Conservation (phyloP, 2,888 invertebrate species). For the Heliconius ethilla region DNA sequence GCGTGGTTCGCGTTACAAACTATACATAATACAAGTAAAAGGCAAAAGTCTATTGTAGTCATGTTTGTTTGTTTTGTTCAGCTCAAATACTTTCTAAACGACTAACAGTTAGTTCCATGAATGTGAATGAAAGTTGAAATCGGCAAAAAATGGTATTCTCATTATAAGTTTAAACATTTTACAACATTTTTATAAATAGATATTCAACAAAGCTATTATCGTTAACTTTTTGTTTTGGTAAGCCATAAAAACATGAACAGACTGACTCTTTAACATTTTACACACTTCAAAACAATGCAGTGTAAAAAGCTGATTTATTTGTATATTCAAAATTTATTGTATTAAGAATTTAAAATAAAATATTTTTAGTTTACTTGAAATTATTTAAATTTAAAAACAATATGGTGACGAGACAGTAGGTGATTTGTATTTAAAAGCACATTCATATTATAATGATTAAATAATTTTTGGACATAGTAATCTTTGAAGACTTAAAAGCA, state of each 20-base stretch:
- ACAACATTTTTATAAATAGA: not conserved
- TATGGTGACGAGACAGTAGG: not conserved
- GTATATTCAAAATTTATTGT: not conserved
- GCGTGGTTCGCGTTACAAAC: constrained; percentile 30
- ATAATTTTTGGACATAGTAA: not conserved
- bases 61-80: constrained; percentile 43
- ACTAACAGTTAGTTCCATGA: constrained; percentile 38
- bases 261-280: not conserved
- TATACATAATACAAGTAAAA: constrained; percentile 25
- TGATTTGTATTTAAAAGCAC: not conserved
- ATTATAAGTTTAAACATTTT: not conserved
- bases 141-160: constrained; percentile 12
- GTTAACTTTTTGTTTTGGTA: not conserved
- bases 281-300: not conserved
- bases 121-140: constrained; percentile 33
- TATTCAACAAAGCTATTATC: not conserved
- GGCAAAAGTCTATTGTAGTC: constrained; percentile 32
- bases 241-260: constrained; percentile 5
- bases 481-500: constrained; percentile 14
- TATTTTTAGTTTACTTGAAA: not conserved
- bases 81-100: constrained; percentile 42
- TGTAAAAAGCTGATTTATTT: not conserved
- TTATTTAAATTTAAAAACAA: not conserved
- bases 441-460: not conserved
- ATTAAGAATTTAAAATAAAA: not conserved